Base-by-base conservation (phyloP, 2,888 invertebrate genomes). In the Erebia ligea region DNA sequence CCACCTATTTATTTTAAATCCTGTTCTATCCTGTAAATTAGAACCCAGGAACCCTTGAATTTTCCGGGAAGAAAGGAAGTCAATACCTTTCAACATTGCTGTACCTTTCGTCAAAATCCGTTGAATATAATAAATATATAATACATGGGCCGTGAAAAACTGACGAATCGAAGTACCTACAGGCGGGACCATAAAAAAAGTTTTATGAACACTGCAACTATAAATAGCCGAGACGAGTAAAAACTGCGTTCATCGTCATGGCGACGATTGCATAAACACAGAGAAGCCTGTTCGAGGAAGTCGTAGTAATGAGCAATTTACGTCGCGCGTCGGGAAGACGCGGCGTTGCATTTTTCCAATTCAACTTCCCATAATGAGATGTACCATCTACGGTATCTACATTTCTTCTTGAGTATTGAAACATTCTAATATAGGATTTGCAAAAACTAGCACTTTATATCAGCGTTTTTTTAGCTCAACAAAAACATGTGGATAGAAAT, bases 371-470 rank as follows among this genome's bases (percentile, higher is more conserved):
- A 84, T 92, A 91, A 89, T 89, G 86, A 91, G 90, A 77, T 82
- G 86, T 86, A 91, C 84, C 80, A 76, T 68, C 76, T 75, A 77
- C 75, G 77, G 79, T 81, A 80, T 82, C 84, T 82, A 86, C 85
- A 86, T 85, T 84, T 86, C 86, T 85, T 85, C 87, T 90, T 89
- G 87, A 86, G 88, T 83, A 84, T 88, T 86, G 58, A 62, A 48
- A 62, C 45, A 45, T 48, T 62, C 62, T 62, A 62, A 62, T 61
- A 42, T 21, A 62, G 42, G 19, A 45, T 19, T 45, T 45, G 40
- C n/a, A 61, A 61, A 61, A 61, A 61, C 42, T 45, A 40, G 45
- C 61, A 13, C 61, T 42, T 42, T n/a, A 4, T 17, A 59, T 34
- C n/a, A n/a, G 9, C 9, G 8, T n/a, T 40, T 40, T 57, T 59